These are phyloP conservation scores for Ptychobarbus kaznakovi DNA, from an alignment of 2,797 vertebrate genomes.

Conservation along the genomic window DNA sequence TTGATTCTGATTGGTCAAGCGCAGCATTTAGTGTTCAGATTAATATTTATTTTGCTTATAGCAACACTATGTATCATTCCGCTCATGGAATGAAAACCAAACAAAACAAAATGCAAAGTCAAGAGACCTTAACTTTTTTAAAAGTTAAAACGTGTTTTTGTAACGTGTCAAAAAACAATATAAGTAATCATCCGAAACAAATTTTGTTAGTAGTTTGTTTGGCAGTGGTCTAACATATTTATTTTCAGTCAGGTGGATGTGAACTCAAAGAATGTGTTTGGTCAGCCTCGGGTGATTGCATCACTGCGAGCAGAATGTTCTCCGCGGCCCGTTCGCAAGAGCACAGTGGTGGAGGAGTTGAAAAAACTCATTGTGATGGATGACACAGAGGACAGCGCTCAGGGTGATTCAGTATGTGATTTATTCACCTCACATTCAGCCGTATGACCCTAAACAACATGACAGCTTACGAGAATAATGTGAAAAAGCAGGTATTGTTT, in stretches of 20 bases:
- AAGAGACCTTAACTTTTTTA: background rate
- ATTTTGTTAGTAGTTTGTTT: background rate
- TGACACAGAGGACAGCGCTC: conserved; percentile 37
- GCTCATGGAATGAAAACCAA: background rate
- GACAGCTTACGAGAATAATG: conserved; percentile 31
- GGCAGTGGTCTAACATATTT: background rate
- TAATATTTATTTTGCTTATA: background rate
- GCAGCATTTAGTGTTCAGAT: background rate
- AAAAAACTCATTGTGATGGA: conserved; percentile 83
- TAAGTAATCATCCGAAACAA: background rate
- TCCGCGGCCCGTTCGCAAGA: conserved; percentile 74
- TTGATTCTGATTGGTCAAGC: background rate
- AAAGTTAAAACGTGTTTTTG: background rate
- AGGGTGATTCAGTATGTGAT: conserved; percentile 46
- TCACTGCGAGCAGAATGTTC: conserved; percentile 78
- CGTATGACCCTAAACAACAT: conserved; percentile 3
- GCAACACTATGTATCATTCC: background rate
- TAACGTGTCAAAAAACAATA: background rate
- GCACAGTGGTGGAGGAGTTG: conserved; percentile 79
- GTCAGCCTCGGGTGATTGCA: conserved; percentile 77
- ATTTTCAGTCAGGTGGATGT: conserved; percentile 54
- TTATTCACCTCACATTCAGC: background rate
- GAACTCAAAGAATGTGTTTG: conserved; percentile 78
- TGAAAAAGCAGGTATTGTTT: conserved; percentile 13
- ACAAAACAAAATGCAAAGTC: background rate